Evolutionary conservation across 2,888 invertebrate species (phyloP), one percentile per base, ranked within the genome.

Genomic region (Blastobasis lacticolella): DNA sequence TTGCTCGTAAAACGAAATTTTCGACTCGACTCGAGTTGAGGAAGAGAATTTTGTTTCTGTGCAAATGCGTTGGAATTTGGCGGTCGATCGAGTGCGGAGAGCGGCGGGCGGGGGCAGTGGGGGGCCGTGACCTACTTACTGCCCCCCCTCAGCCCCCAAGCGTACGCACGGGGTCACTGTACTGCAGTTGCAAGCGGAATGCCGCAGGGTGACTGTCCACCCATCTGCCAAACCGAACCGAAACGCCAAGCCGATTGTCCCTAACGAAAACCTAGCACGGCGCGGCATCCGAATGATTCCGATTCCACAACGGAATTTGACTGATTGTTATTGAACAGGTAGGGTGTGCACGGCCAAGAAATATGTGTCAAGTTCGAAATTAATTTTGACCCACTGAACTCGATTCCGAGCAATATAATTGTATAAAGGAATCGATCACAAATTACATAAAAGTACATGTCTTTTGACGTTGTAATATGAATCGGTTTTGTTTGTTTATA

Each of bases 111-210:
- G 59, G 64, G 60, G 68, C 57, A 58, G 65, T 59, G 62, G 66
- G 75, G 75, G 71, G 77, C 76, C 77, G 64, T 81, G 82, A 83
- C 85, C 83, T 60, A 79, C 63, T 73, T 79, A 59, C 66, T 51
- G 46, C 54, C 46, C 55, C n/a, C 57, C 62, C 63, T 56, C 60
- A 45, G 66, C 73, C 70, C 73, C 61, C 75, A 75, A 73, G 73
- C 74, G 87, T 87, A 86, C 86, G 82, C 85, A 79, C 78, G 83
- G 78, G 87, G 86, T 87, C 86, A 87, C 73, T 87, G 87, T 83
- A 85, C 86, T 88, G 87, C 86, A 87, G 84, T 77, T 86, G 87
- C 85, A 86, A 77, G 71, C 70, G 63, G 64, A 81, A 78, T 76
- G 71, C 82, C 78, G 85, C 85, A 81, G 75, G 79, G 78, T 80